Base-by-base conservation (phyloP, 2,888 invertebrate genomes). In the Seira ritae region DNA sequence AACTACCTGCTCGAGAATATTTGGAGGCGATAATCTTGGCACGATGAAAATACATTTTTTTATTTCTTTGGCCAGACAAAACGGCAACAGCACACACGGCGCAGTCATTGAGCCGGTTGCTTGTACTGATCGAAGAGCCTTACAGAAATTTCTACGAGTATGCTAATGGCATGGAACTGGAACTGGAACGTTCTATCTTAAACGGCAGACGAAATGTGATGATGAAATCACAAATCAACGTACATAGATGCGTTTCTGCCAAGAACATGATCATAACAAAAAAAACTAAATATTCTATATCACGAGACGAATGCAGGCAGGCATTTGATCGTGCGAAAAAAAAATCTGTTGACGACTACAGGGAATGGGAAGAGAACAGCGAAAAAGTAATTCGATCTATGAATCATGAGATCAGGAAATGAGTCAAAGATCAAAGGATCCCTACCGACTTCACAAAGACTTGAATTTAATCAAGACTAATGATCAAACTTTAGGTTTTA, bases 391-490 rank as follows among this genome's bases (percentile, higher is more conserved):
- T 87, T 89, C 82, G 87, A 89, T 88, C 88, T 85, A 80, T 87
- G 86, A 85, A 86, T 85, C 84, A 87, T 85, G 86, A 84, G 82
- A 86, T 87, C 84, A 89, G 87, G 87, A 89, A 89, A 89, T 88
- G 88, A 89, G 86, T 87, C 84, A 75, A 86, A 89, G 87, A 89
- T 88, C 87, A 88, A 89, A 87, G 80, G 79, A 83, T 66, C 80
- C 87, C 86, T 80, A 77, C 86, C 84, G 85, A 79, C 87, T 81
- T 83, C 78, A 80, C 66, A 84, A 84, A 84, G 86, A 86, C 85
- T 87, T 84, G 84, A 89, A 88, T 88, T 88, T 88, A 88, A 89
- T 89, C 89, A 89, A 89, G 87, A 89, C 88, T 89, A 88, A 89
- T 88, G 88, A 87, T 87, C 87, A 89, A 89, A 89, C 88, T 89